Percentiles rank a stretch among this genome's conserved stretches.
phyloP scores from a whole-genome alignment of 2,113 vertebrate species.

The Peromyscus californicus region DNA sequence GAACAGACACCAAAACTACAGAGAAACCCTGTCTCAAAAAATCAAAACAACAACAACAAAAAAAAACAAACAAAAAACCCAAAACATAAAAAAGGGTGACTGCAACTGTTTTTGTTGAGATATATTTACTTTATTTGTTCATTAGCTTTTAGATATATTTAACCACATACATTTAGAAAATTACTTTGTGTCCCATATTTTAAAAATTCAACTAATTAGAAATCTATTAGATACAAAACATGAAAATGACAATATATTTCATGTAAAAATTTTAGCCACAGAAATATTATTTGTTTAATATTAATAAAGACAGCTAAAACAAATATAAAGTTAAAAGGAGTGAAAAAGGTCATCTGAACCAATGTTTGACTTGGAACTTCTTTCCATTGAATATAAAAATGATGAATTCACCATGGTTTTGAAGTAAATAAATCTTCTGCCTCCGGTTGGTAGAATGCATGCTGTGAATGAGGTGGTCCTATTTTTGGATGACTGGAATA shows the following conservation, averaged over 20 bases:
- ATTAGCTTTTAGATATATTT: not conserved
- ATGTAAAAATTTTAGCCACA: not conserved
- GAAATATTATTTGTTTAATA: not conserved
- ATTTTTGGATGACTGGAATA: not conserved
- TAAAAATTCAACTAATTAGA: not conserved
- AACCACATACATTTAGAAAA: not conserved
- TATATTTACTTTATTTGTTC: not conserved
- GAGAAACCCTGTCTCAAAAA: too few species aligned
- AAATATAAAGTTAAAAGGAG: not conserved
- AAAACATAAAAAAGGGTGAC: not conserved
- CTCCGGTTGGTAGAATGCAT: not conserved
- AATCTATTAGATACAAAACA: not conserved
- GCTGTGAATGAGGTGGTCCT: not conserved
- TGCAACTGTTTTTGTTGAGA: not conserved
- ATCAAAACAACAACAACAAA: not conserved
- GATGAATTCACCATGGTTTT: not conserved
- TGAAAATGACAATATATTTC: not conserved
- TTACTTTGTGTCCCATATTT: not conserved
- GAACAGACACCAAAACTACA: too few species aligned
- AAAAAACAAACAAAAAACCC: too few species aligned
- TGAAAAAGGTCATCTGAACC: not conserved
- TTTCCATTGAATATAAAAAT: not conserved
- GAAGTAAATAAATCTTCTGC: not conserved
- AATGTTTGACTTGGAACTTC: not conserved
- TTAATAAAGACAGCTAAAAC: not conserved